Percentiles rank a stretch among this genome's conserved stretches.
Evolutionary conservation across 2,888 invertebrate species (phyloP).

Genomic region (Coleophora flavipennella): DNA sequence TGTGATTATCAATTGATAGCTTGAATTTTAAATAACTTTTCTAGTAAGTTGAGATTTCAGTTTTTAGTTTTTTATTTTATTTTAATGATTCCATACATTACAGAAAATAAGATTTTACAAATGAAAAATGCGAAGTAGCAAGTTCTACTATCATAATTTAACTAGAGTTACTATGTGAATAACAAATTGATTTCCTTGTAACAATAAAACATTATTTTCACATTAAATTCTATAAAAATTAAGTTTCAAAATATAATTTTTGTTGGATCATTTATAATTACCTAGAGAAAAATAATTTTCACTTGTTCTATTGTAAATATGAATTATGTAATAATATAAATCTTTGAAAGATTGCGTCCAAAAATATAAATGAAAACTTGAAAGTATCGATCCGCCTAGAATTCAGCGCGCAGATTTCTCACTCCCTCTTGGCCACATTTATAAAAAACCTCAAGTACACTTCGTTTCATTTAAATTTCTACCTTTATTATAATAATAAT

Average conservation of each 20-base stretch:
- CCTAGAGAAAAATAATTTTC: conserved; percentile 35
- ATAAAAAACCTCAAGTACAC: conserved; percentile 41
- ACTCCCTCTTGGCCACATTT: conserved; percentile 9
- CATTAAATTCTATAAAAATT: conserved; percentile 15
- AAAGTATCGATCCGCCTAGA: conserved; percentile 2
- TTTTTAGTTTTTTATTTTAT: too few relatives aligned
- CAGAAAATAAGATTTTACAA: too few relatives aligned
- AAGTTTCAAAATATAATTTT: conserved; percentile 20
- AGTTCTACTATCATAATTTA: too few relatives aligned
- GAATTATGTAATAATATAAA: too few relatives aligned
- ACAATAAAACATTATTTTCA: conserved; percentile 25
- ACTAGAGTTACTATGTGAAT: too few relatives aligned
- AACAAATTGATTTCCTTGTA: conserved; percentile 26
- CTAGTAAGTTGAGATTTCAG: too few relatives aligned
- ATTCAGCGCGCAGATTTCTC: neutral
- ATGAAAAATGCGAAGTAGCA: too few relatives aligned
- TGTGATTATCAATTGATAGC: too few relatives aligned
- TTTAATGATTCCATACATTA: too few relatives aligned
- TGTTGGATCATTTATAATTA: conserved; percentile 20
- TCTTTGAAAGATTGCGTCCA: conserved; percentile 29
- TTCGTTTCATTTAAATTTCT: conserved; percentile 35
- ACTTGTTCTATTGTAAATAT: too few relatives aligned
- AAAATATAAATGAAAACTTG: conserved; percentile 34
- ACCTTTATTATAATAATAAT: conserved; percentile 30
- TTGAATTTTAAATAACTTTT: too few relatives aligned